Evolutionary conservation across 2,797 vertebrate genomes (phyloP), one percentile per base, ranked within the genome.

Genomic region (Pangasius djambal): DNA sequence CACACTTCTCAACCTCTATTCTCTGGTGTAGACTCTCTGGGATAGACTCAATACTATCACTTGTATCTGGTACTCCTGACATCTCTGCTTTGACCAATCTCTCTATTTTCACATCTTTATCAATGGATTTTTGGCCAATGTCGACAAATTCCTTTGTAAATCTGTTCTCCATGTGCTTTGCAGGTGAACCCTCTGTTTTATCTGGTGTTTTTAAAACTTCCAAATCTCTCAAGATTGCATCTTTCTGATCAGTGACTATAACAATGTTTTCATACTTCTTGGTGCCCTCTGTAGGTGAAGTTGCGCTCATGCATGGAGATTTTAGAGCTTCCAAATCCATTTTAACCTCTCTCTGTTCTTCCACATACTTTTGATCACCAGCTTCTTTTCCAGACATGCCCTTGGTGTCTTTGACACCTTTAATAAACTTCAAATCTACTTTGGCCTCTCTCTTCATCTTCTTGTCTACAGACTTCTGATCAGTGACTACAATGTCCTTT

Each of bases 51-150:
- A 22, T 31, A 50, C 18, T 34, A 57, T 69, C 18, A 86, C 31
- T 86, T 83, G 28, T 63, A 34, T 86, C 48, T 55, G 77, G 40
- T 34, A 13, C n/a, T 63, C 69, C 50, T 61, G 69, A 88, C 65
- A 83, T 9, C 69, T 86, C 75, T 89, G 37, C 63, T 82, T 83
- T 59, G 18, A 28, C 61, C 57, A 77, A 88, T 15, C 87, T 85
- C 65, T 90, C 83, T 20, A 87, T 37, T 75, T 67, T 72, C 20
- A 86, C 10, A 63, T 34, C 75, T 18, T 20, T 25, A 50, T 25
- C 40, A 44, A 40, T 59, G 70, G 16, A 44, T 59, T 85, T 82
- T 63, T 84, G n/a, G 88, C 20, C 77, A 37, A 3, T 48, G 22
- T 55, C 83, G 75, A 69, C 52, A 37, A 22, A 8, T 15, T 78